phyloP scores from a whole-genome alignment of 2,797 vertebrate genomes.

The Prionace glauca region DNA sequence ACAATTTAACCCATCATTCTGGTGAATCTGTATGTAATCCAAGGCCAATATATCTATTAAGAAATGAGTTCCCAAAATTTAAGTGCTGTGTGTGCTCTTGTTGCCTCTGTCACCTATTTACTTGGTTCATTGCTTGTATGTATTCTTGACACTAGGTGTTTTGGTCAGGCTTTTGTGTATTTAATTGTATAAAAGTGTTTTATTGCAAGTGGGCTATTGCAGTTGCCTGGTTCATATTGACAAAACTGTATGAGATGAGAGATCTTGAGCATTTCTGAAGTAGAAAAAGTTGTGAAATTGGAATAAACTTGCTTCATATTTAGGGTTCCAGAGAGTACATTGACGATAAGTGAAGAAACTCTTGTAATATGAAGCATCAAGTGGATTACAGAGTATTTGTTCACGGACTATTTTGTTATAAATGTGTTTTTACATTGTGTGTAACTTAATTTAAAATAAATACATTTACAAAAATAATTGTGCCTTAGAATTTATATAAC shows the following conservation, averaged over 20 bases:
- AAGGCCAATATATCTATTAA: background rate
- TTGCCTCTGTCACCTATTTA: background rate
- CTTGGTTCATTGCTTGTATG: background rate
- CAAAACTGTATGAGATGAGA: background rate
- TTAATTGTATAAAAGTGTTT: conserved; percentile 5
- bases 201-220: background rate
- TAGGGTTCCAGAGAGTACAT: background rate
- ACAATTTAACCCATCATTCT: background rate
- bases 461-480: background rate
- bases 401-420: background rate
- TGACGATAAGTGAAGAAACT: background rate
- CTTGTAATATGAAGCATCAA: background rate
- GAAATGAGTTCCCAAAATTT: background rate
- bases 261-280: background rate
- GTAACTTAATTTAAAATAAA: background rate
- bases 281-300: background rate
- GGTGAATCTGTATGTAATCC: background rate
- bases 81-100: background rate
- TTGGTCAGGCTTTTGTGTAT: background rate
- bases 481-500: background rate
- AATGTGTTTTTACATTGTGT: background rate
- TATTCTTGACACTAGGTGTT: background rate
- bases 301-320: background rate
- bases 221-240: background rate
- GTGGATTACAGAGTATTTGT: background rate